A percentile compares a stretch with the other conserved stretches of the same genome.
Conservation (phyloP, 2,797 vertebrate species). For the Cryptoprocta ferox region DNA sequence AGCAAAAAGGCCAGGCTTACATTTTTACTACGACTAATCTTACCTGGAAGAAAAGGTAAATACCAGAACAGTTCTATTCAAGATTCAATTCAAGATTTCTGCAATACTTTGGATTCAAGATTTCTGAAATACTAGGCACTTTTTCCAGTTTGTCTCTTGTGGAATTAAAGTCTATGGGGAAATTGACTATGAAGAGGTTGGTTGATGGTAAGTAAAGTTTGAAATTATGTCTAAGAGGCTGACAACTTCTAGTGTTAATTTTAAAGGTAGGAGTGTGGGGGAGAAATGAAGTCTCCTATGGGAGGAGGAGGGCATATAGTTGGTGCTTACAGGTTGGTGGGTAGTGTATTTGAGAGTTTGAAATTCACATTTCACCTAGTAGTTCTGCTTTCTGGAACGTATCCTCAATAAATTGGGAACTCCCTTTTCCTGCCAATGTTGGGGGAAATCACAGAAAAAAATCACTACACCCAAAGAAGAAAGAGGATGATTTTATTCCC, state of each 20-base stretch:
- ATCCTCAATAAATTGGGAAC: not conserved
- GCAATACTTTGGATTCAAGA: not conserved
- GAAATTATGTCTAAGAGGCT: not conserved
- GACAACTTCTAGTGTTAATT: not conserved
- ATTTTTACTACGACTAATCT: not conserved
- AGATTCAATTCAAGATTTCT: not conserved
- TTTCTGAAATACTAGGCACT: not conserved
- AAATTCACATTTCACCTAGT: not conserved
- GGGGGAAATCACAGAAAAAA: not conserved
- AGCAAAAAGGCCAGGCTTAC: not conserved
- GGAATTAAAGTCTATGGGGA: not conserved
- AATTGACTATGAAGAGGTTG: not conserved
- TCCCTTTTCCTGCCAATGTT: not conserved
- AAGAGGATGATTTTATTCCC: not conserved
- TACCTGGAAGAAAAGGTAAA: not conserved
- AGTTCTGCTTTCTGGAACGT: not conserved
- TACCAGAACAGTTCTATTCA: not conserved
- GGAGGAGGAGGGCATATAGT: not conserved
- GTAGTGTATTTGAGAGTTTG: not conserved
- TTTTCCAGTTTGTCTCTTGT: not conserved
- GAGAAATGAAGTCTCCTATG: not conserved
- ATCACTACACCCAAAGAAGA: fast-evolving
- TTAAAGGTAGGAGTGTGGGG: not conserved
- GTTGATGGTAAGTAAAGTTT: not conserved
- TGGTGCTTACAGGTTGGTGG: not conserved